Evolutionary conservation across 2,888 invertebrate species (phyloP).

Genomic region (Drosophila stalkeri): DNA sequence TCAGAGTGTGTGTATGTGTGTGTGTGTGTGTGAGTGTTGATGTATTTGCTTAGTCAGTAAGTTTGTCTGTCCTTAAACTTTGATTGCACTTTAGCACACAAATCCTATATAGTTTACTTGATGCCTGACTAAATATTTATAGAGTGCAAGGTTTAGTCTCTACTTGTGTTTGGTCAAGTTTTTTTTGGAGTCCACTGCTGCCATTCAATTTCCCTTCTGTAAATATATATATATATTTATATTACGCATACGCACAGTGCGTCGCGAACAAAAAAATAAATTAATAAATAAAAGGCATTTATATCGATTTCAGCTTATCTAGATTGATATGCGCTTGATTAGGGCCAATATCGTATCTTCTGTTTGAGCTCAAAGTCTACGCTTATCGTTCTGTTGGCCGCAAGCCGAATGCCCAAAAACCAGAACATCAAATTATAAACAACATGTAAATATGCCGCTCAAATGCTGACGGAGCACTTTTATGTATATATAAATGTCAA

Average conservation of each 20-base stretch:
- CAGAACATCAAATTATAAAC: slow-evolving; percentile 61
- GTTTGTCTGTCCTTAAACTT: slow-evolving; percentile 64
- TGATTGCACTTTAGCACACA: slow-evolving; percentile 34
- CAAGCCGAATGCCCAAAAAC: slow-evolving; percentile 23
- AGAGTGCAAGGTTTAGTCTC: not conserved
- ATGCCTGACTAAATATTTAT: not conserved
- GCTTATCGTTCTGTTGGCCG: slow-evolving; percentile 34
- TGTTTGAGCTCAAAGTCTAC: slow-evolving; percentile 53
- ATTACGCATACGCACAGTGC: slow-evolving; percentile 40
- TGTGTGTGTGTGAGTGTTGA: not conserved
- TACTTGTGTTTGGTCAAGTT: not conserved
- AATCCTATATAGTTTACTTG: slow-evolving; percentile 2
- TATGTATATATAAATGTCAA: slow-evolving; percentile 17
- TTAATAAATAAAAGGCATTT: not conserved
- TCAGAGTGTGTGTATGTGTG: not conserved
- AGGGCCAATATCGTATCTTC: slow-evolving; percentile 39
- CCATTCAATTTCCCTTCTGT: too few relatives aligned
- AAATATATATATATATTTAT: not conserved
- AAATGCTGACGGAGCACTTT: slow-evolving; percentile 60
- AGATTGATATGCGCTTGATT: slow-evolving; percentile 25
- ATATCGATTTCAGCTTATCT: slow-evolving; percentile 64
- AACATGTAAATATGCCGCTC: slow-evolving; percentile 70
- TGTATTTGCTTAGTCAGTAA: slow-evolving; percentile 16
- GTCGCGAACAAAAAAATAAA: not conserved
- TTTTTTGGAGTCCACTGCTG: not conserved